These are phyloP conservation scores for Drosophila orosa DNA, from an alignment of 1,140 invertebrate genomes.

Conservation along the genomic window DNA sequence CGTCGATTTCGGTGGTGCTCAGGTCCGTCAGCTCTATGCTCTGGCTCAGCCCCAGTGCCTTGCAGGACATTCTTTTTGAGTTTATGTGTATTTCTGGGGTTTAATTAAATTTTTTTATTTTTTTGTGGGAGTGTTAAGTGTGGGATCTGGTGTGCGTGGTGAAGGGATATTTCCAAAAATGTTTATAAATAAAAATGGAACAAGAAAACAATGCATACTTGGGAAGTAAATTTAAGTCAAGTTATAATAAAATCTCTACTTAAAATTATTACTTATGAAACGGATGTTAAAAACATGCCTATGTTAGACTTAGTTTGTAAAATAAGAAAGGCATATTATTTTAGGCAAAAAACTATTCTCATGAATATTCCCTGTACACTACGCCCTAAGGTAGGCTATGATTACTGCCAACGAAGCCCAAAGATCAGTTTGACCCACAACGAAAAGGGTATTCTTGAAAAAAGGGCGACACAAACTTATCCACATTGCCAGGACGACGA, in stretches of 20 bases:
- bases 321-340: neutral
- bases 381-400: neutral
- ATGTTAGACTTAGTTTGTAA: neutral
- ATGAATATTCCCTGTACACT: neutral
- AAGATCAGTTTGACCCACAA: neutral
- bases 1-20: neutral
- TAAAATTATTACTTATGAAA: too few species aligned
- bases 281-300: too few species aligned
- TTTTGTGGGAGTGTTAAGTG: too few species aligned
- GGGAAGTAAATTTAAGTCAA: too few species aligned
- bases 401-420: neutral
- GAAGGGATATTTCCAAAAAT: neutral
- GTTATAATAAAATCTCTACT: too few species aligned
- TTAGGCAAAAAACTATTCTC: neutral
- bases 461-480: constrained; percentile 32
- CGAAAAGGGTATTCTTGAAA: constrained; percentile 23
- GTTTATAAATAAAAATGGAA: neutral
- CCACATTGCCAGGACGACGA: constrained; percentile 60
- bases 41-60: neutral
- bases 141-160: neutral
- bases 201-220: neutral
- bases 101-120: neutral
- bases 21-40: neutral
- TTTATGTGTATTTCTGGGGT: neutral
- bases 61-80: constrained; percentile 1